Evolutionary conservation across 2,888 invertebrate genomes (phyloP), one percentile per base, ranked within the genome.

Genomic region (Drosophila cognata): DNA sequence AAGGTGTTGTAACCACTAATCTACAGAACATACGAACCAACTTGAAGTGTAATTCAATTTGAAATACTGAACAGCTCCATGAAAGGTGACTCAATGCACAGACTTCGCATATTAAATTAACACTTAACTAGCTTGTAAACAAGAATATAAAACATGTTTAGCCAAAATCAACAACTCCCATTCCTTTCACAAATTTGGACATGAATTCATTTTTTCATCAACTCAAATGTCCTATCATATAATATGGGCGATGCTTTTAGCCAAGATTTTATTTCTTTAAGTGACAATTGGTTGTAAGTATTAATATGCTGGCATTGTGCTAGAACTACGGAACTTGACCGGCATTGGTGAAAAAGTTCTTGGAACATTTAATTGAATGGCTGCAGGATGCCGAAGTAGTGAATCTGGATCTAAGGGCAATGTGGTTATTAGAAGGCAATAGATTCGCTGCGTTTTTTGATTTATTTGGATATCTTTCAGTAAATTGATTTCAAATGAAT

Each of bases 41-140:
- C 21, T 13, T 16, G 21, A 38, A 38, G 8, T 38, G 4, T 8
- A 8, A 38, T 8, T 18, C 18, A 38, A 38, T 38, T 38, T 8
- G 38, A 18, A 38, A 38, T 18, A 38, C 8, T 38, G 18, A 38
- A 38, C 38, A 38, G 4, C 38, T 38, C 18, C 8, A 38, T 38
- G 18, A 46, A 46, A 46, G 46, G 46, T 46, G 7, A 21, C 46
- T 7, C 16, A 46, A 16, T 25, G 8, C 46, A 46, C 25, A 16
- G 46, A 46, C 46, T 46, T 46, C 46, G 8, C 46, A 8, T 46
- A 25, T 16, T 46, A 25, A 46, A 46, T 46, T 46, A 46, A 46
- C 16, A 46, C 16, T 46, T 25, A 46, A 25, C 46, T 46, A 25
- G 46, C 46, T 46, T 46, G 46, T 46, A 46, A 46, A 46, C 13